Conservation (phyloP, 2,797 vertebrate genomes). For the Ceryle rudis region DNA sequence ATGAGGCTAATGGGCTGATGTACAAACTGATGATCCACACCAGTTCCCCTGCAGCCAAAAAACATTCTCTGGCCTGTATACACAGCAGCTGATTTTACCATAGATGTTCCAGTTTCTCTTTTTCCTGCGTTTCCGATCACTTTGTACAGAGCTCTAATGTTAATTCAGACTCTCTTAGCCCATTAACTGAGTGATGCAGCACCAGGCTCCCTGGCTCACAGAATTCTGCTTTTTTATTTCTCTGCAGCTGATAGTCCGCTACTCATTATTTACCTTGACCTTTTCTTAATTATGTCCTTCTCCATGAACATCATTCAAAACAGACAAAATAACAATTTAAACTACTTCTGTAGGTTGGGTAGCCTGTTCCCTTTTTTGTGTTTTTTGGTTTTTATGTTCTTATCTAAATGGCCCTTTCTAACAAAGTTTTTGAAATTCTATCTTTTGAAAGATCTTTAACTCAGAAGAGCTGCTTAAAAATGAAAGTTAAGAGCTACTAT, state of each 20-base stretch:
- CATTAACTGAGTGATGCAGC: neutral
- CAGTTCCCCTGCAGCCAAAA: neutral
- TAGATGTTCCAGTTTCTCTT: neutral
- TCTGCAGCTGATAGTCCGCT: neutral
- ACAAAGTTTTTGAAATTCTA: neutral
- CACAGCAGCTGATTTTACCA: neutral
- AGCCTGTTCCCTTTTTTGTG: neutral
- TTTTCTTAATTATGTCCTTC: constrained; percentile 36
- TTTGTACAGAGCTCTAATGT: neutral
- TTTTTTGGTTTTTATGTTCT: neutral
- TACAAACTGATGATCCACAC: constrained; percentile 29
- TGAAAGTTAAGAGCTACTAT: neutral
- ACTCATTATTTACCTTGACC: constrained; percentile 53
- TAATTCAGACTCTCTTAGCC: constrained; percentile 24
- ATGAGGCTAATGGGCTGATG: constrained; percentile 45
- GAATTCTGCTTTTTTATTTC: neutral
- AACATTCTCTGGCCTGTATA: constrained; percentile 10
- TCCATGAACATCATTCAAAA: neutral
- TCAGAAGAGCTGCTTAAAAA: constrained; percentile 17
- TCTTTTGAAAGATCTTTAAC: neutral
- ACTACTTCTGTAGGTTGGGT: neutral
- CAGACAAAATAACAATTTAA: neutral
- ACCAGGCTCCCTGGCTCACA: neutral
- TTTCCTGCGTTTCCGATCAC: neutral
- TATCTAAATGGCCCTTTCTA: neutral